Percentiles rank a stretch among this genome's conserved stretches.
phyloP scores from a whole-genome alignment of 2,888 invertebrate genomes.

The Seladonia tumulorum region DNA sequence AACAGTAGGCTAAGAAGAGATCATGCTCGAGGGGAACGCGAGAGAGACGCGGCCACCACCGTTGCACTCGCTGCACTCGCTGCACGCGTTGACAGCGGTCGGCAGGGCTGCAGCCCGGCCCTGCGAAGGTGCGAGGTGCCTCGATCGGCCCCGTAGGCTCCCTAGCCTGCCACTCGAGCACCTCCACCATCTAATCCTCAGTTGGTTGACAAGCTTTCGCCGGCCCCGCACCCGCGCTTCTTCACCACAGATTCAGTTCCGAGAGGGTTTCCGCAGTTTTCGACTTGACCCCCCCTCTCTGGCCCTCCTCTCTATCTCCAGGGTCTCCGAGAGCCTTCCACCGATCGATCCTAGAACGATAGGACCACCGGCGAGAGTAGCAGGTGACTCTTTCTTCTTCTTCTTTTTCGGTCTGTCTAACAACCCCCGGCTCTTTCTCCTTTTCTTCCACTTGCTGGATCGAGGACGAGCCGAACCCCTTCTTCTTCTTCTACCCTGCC shows the following conservation, averaged over 20 bases:
- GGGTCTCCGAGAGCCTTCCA: neutral
- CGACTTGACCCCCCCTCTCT: neutral
- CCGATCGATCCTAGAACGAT: neutral
- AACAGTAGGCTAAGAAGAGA: slow-evolving; percentile 12
- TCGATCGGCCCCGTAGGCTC: slow-evolving; percentile 83
- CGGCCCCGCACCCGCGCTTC: slow-evolving; percentile 61
- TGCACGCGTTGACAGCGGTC: slow-evolving; percentile 5
- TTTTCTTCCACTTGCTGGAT: slow-evolving; percentile 44
- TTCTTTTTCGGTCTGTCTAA: neutral
- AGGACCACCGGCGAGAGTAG: neutral
- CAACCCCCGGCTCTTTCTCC: slow-evolving; percentile 13
- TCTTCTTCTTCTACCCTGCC: slow-evolving; percentile 5
- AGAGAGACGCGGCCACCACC: slow-evolving; percentile 15
- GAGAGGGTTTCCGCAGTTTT: neutral
- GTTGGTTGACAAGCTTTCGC: slow-evolving; percentile 70
- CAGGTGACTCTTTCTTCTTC: neutral
- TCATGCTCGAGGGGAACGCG: slow-evolving; percentile 27
- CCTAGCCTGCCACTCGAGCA: slow-evolving; percentile 81
- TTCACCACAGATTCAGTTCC: slow-evolving; percentile 1
- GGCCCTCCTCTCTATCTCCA: neutral
- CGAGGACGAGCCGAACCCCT: neutral
- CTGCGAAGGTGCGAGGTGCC: slow-evolving; percentile 80
- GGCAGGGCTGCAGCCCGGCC: slow-evolving; percentile 57
- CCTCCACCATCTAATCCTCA: slow-evolving; percentile 82
- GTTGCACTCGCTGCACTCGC: slow-evolving; percentile 6